Conservation (phyloP, 1,140 invertebrate genomes). For the Heterodera carotae region DNA sequence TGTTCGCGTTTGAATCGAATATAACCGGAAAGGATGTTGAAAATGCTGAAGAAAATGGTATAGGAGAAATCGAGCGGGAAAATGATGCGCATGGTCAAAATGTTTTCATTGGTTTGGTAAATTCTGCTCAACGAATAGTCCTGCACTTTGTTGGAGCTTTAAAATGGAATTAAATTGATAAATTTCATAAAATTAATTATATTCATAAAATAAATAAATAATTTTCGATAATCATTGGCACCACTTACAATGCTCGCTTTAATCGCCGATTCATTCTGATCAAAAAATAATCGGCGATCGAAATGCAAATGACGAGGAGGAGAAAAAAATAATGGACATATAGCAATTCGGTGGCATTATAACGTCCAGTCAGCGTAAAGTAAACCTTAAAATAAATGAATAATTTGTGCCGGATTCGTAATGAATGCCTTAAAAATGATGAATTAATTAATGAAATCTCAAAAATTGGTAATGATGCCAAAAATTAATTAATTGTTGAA, state of each 20-base stretch:
- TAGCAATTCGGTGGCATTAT: slow-evolving; percentile 11
- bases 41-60: slow-evolving; percentile 15
- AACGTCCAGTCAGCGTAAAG: slow-evolving; percentile 7
- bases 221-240: not conserved
- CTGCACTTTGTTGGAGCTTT: slow-evolving; percentile 15
- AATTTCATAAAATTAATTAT: not conserved
- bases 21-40: slow-evolving; percentile 12
- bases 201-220: not conserved
- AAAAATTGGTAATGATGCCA: too few species aligned
- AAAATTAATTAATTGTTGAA: too few species aligned
- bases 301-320: slow-evolving; percentile 21
- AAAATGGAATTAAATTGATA: not conserved
- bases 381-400: slow-evolving; percentile 12
- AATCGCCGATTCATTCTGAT: slow-evolving; percentile 15
- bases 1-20: slow-evolving; percentile 10
- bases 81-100: slow-evolving; percentile 25
- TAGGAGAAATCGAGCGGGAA: slow-evolving; percentile 30
- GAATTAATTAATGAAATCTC: not conserved
- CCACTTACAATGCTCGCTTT: slow-evolving; percentile 21
- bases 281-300: slow-evolving; percentile 24
- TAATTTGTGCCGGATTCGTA: too few species aligned
- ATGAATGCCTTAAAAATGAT: not conserved
- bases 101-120: slow-evolving; percentile 25
- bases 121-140: slow-evolving; percentile 14
- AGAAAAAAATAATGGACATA: slow-evolving; percentile 5